Percentiles rank a stretch among this genome's conserved stretches.
Conservation (phyloP, 2,888 invertebrate species). For the Drosophila antonietae region DNA sequence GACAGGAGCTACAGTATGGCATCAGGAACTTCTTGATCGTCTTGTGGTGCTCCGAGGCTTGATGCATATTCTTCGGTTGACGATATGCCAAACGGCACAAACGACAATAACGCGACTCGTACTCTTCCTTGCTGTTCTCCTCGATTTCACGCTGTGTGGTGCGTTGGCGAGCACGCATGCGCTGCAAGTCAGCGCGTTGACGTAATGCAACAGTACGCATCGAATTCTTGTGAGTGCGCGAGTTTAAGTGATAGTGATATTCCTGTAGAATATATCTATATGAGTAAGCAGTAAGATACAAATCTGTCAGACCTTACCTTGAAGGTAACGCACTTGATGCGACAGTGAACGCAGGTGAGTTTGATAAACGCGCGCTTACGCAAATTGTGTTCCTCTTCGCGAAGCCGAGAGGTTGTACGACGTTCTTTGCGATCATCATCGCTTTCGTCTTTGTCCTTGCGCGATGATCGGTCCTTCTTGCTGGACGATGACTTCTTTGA, state of each 20-base stretch:
- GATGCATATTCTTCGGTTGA: conserved; percentile 91
- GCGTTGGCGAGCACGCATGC: conserved; percentile 92
- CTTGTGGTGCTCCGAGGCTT: conserved; percentile 91
- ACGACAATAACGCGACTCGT: conserved; percentile 89
- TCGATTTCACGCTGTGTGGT: conserved; percentile 92
- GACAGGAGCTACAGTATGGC: conserved; percentile 92
- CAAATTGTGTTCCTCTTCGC: conserved; percentile 74
- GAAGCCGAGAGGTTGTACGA: conserved; percentile 65
- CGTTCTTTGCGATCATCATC: conserved; percentile 78
- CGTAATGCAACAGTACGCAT: conserved; percentile 91
- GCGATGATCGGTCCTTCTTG: conserved; percentile 74
- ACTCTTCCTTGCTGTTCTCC: conserved; percentile 87
- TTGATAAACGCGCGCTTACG: conserved; percentile 87
- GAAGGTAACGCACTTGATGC: conserved; percentile 90
- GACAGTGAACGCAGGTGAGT: conserved; percentile 91
- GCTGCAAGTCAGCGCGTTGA: conserved; percentile 90
- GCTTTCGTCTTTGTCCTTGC: conserved; percentile 82
- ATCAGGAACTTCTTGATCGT: conserved; percentile 94
- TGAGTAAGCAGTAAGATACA: neutral
- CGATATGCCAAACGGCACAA: conserved; percentile 91
- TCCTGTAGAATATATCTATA: conserved; percentile 84
- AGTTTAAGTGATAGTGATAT: conserved; percentile 90
- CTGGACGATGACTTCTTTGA: conserved; percentile 66
- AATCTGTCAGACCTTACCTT: conserved; percentile 84
- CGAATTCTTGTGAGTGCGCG: conserved; percentile 89